Evolutionary conservation across 2,113 vertebrate genomes (phyloP).

Genomic region (Arizona elegans): DNA sequence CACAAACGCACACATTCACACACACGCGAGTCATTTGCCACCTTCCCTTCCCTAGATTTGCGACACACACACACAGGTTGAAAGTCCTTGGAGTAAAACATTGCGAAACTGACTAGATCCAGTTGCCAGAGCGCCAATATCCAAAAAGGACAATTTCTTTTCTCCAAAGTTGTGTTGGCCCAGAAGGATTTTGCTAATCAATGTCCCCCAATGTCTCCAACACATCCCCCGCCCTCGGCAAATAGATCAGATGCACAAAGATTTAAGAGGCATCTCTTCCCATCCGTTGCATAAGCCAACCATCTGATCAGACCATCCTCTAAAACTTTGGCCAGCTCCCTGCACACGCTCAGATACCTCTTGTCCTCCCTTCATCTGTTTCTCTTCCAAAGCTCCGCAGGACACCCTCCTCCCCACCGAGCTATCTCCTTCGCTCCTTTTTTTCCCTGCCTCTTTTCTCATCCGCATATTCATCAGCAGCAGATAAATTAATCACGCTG

Average conservation of each 20-base stretch:
- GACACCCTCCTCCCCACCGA: background rate
- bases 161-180: background rate
- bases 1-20: background rate
- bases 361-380: background rate
- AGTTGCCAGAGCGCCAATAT: background rate
- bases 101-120: background rate
- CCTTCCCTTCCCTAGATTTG: background rate
- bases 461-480: background rate
- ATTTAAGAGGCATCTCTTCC: background rate
- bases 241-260: background rate
- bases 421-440: background rate
- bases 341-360: background rate
- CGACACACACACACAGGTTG: background rate
- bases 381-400: background rate
- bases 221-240: rapidly evolving
- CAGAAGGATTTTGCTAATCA: background rate
- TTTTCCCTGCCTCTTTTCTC: background rate
- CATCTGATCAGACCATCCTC: background rate
- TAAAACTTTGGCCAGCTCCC: background rate
- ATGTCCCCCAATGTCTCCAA: no score
- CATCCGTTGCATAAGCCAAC: background rate
- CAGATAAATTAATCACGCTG: conserved; percentile 1
- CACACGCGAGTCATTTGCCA: background rate
- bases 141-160: background rate
- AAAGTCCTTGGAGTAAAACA: background rate